Conservation (phyloP, 2,797 vertebrate genomes). For the Fistularia commersonii region DNA sequence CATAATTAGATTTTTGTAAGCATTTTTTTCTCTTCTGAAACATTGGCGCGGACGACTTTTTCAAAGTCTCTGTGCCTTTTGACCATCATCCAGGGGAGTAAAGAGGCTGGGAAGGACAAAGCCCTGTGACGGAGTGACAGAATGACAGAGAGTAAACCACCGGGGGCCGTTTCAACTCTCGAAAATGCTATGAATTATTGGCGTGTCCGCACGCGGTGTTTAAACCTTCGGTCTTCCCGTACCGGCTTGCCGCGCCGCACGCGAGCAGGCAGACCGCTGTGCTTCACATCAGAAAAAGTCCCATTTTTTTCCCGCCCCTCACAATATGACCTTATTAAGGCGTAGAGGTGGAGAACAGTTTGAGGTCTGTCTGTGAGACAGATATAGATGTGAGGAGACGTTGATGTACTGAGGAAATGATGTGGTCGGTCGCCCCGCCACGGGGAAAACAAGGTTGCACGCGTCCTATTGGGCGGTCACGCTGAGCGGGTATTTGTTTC, state of each 20-base stretch:
- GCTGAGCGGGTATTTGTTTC: conserved; percentile 38
- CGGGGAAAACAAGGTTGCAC: conserved; percentile 43
- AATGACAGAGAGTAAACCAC: conserved; percentile 5
- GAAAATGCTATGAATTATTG: conserved; percentile 4
- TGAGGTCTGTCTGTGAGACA: conserved; percentile 16
- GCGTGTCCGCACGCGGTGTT: conserved; percentile 9
- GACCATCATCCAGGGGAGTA: not conserved
- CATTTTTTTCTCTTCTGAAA: too few relatives aligned
- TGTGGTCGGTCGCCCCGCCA: conserved; percentile 49
- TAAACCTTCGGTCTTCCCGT: conserved; percentile 21
- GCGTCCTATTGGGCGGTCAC: conserved; percentile 31
- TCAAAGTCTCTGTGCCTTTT: too few relatives aligned
- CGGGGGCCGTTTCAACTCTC: conserved; percentile 11
- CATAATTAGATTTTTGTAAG: too few relatives aligned
- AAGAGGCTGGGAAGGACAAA: not conserved
- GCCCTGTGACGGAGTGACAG: conserved; percentile 4
- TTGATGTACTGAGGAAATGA: conserved; percentile 53
- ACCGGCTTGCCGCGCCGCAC: conserved; percentile 9
- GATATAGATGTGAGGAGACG: conserved; percentile 43
- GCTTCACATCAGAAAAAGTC: conserved; percentile 11
- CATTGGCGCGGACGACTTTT: too few relatives aligned
- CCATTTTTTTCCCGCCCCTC: conserved; percentile 2
- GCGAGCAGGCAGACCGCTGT: conserved; percentile 19
- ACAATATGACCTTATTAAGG: conserved; percentile 28
- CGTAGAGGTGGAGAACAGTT: conserved; percentile 23